phyloP scores from a whole-genome alignment of 2,797 vertebrate genomes.

The Poeciliopsis presidionis region DNA sequence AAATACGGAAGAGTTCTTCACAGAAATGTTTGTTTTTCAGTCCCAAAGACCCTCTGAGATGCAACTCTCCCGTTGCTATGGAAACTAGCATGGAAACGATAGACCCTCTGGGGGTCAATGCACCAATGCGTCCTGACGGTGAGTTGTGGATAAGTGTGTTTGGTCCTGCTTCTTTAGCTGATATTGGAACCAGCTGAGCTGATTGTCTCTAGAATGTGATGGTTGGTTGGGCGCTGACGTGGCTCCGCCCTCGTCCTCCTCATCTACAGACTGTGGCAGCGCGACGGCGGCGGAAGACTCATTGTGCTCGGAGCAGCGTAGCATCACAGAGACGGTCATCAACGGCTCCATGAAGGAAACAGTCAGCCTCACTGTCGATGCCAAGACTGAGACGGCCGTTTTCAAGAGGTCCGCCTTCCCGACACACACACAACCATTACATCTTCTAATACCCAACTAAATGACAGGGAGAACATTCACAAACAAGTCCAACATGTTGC shows the following conservation, averaged over 20 bases:
- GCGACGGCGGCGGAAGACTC: conserved; percentile 84
- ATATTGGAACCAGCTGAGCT: neutral
- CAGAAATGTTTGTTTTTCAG: conserved; percentile 71
- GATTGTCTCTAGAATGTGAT: conserved; percentile 62
- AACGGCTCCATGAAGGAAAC: conserved; percentile 99
- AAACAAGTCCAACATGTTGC: neutral
- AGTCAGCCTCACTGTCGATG: conserved; percentile 98
- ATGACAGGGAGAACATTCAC: neutral
- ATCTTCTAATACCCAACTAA: neutral
- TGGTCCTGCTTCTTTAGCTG: no score
- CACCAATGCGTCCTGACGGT: conserved; percentile 86
- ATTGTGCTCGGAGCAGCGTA: conserved; percentile 80
- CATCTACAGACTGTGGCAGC: conserved; percentile 81
- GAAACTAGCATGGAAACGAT: conserved; percentile 90
- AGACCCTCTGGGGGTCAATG: conserved; percentile 88
- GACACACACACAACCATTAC: neutral
- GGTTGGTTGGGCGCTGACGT: conserved; percentile 68
- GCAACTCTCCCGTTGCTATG: conserved; percentile 98
- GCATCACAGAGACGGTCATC: conserved; percentile 97
- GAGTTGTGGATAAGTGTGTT: conserved; percentile 47
- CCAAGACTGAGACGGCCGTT: conserved; percentile 98
- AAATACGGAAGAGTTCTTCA: neutral
- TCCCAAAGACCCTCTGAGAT: conserved; percentile 91
- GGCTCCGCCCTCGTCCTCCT: conserved; percentile 49
- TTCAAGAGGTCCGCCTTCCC: conserved; percentile 91